Conservation (phyloP, 2,113 vertebrate genomes). For the Eclectus roratus region DNA sequence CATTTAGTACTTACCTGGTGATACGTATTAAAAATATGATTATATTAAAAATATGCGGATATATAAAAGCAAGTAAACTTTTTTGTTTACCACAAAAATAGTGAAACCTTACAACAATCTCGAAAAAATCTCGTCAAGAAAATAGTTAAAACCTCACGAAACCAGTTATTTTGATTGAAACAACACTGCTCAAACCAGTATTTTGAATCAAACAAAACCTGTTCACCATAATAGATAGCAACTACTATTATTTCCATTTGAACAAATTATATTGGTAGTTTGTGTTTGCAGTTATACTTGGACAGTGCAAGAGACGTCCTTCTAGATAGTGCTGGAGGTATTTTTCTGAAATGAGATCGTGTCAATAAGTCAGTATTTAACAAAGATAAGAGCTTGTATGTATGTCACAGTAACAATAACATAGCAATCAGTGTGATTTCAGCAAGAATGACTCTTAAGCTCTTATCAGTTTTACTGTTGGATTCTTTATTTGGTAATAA, state of each 20-base stretch:
- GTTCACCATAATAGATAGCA: neutral
- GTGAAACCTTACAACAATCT: neutral
- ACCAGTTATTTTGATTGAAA: neutral
- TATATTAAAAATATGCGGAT: neutral
- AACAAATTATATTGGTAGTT: neutral
- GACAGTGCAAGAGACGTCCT: neutral
- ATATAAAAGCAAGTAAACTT: neutral
- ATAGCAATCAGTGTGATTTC: neutral
- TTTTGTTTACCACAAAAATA: neutral
- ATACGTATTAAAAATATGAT: neutral
- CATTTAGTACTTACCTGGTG: neutral
- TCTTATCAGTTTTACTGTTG: neutral
- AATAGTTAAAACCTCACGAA: neutral
- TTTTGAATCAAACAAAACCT: neutral
- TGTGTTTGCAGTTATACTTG: neutral
- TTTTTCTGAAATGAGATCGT: neutral
- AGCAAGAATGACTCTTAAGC: neutral
- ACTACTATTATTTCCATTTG: neutral
- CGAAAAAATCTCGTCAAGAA: neutral
- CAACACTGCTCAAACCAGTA: neutral
- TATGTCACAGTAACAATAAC: neutral
- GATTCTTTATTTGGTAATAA: neutral
- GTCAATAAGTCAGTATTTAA: constrained; percentile 2
- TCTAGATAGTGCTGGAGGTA: neutral
- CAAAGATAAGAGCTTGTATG: neutral